phyloP scores from a whole-genome alignment of 2,888 invertebrate genomes.

The Athalia rosae region DNA sequence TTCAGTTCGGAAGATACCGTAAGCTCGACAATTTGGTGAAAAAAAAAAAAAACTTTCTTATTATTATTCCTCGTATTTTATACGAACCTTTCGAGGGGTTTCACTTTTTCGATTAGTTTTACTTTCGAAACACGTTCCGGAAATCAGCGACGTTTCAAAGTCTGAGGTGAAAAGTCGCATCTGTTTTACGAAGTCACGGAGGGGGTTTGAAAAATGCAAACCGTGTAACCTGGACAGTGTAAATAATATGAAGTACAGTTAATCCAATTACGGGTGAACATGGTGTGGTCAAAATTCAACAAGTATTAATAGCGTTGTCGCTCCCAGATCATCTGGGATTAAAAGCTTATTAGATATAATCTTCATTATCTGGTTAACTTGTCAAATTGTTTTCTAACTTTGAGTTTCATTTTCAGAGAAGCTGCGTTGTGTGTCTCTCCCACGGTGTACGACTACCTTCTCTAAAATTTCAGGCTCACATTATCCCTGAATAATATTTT shows the following conservation, averaged over 20 bases:
- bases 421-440: neutral
- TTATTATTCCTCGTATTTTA: neutral
- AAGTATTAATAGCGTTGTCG: conserved; percentile 8
- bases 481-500: too few species aligned
- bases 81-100: neutral
- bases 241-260: conserved; percentile 13
- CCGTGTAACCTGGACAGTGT: neutral
- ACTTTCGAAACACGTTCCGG: too few species aligned
- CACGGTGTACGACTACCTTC: neutral
- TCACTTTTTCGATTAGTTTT: neutral
- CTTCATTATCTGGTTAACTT: conserved; percentile 41
- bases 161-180: too few species aligned
- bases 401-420: conserved; percentile 9
- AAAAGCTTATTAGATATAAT: conserved; percentile 31
- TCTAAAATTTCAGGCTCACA: neutral
- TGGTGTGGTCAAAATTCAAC: conserved; percentile 36
- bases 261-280: conserved; percentile 40
- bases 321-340: conserved; percentile 15
- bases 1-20: neutral
- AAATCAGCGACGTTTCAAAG: too few species aligned
- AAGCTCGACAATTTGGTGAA: conserved; percentile 8
- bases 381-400: conserved; percentile 43
- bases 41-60: neutral
- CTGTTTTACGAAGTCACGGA: too few species aligned
- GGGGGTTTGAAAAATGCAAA: too few species aligned